A percentile compares a stretch with the other conserved stretches of the same genome.
Conservation (phyloP, 2,797 vertebrate genomes). For the Lepilemur ruficaudatus region DNA sequence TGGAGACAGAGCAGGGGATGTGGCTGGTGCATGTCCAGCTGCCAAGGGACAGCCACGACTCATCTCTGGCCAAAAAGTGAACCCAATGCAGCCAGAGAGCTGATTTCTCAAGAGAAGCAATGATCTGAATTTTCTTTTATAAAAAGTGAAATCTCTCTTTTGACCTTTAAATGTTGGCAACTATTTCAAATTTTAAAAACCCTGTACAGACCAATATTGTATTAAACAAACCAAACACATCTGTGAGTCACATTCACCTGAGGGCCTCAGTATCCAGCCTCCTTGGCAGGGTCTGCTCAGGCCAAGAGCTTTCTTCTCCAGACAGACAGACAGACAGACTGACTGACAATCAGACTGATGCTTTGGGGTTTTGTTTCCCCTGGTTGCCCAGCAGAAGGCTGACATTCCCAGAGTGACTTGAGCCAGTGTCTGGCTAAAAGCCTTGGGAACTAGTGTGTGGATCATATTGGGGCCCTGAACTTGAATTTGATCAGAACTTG, state of each 20-base stretch:
- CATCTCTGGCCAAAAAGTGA: neutral
- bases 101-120: neutral
- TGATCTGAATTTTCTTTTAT: neutral
- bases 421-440: neutral
- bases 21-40: neutral
- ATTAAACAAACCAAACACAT: neutral
- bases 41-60: neutral
- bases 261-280: neutral
- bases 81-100: neutral
- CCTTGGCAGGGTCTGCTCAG: neutral
- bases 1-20: neutral
- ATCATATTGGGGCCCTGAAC: neutral
- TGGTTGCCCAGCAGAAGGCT: neutral
- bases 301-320: neutral
- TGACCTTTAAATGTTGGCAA: neutral
- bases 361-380: neutral
- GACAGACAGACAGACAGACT: neutral
- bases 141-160: neutral
- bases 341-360: neutral
- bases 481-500: neutral
- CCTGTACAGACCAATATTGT: neutral
- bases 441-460: neutral
- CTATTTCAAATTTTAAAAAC: neutral
- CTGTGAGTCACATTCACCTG: neutral
- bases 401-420: neutral